Conservation (phyloP, 2,113 vertebrate species). For the Lamprotornis superbus region DNA sequence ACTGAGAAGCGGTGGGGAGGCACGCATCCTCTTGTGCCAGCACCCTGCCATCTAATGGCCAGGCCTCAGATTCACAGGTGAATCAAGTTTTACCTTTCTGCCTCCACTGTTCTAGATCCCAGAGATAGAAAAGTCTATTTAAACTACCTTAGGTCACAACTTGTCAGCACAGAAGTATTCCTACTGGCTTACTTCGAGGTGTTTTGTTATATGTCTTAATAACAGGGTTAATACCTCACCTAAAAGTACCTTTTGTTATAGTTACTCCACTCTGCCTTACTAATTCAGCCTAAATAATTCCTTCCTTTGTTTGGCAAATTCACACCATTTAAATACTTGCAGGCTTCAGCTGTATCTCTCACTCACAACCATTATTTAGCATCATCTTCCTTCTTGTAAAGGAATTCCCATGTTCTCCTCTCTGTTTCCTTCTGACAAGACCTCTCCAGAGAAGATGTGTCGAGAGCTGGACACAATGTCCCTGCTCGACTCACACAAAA, state of each 20-base stretch:
- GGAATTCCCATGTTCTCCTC: not conserved
- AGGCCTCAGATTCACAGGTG: not conserved
- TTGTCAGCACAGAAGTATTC: constrained; percentile 5
- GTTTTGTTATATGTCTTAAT: constrained; percentile 28
- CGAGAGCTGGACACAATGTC: not conserved
- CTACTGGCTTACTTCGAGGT: not conserved
- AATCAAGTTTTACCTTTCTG: not conserved
- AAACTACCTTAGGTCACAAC: constrained; percentile 45
- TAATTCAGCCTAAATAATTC: constrained; percentile 30
- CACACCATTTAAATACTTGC: constrained; percentile 32
- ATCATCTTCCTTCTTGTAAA: not conserved
- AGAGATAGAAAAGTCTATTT: constrained; percentile 28
- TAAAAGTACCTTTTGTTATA: constrained; percentile 36
- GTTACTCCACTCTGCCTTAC: not conserved
- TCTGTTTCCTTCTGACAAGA: not conserved
- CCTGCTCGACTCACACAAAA: not conserved
- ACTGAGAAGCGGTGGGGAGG: not conserved
- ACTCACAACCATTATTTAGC: not conserved
- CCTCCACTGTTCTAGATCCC: not conserved
- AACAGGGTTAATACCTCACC: constrained; percentile 22
- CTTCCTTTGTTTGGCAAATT: constrained; percentile 36
- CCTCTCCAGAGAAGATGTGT: not conserved
- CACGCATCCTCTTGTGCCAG: not conserved
- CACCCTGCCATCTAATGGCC: constrained; percentile 63
- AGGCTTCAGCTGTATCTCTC: constrained; percentile 19